Percentiles rank a stretch among this genome's conserved stretches.
phyloP scores from a whole-genome alignment of 2,888 invertebrate species.

The Notocelia uddmanniana region DNA sequence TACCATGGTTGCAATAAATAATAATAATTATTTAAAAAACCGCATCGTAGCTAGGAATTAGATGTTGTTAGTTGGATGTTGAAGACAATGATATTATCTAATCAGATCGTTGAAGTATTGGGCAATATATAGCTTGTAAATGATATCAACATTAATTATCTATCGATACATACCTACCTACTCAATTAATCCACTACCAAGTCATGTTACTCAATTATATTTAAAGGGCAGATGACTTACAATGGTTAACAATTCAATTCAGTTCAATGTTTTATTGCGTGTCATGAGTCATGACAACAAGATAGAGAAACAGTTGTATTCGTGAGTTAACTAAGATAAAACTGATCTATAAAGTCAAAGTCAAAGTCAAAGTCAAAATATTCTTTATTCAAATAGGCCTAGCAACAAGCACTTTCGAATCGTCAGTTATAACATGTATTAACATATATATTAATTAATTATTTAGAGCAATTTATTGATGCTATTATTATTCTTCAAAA shows the following conservation, averaged over 20 bases:
- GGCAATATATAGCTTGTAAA: conserved; percentile 33
- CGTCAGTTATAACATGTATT: too few species aligned
- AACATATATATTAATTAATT: too few species aligned
- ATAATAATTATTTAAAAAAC: too few species aligned
- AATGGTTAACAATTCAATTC: too few species aligned
- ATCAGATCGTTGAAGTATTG: conserved; percentile 26
- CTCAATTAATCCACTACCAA: not conserved
- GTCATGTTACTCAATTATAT: not conserved
- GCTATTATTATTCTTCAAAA: too few species aligned
- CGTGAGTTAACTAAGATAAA: not conserved
- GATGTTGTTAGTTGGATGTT: conserved; percentile 48
- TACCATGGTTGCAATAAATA: too few species aligned
- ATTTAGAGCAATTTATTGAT: too few species aligned
- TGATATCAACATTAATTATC: conserved; percentile 21
- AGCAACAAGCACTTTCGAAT: too few species aligned
- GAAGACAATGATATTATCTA: conserved; percentile 29
- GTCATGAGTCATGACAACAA: too few species aligned
- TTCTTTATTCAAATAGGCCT: too few species aligned
- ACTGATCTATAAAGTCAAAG: conserved; percentile 1
- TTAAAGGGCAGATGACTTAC: not conserved
- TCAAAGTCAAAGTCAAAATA: too few species aligned
- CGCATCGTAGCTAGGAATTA: not conserved
- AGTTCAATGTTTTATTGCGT: too few species aligned
- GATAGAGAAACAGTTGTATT: not conserved
- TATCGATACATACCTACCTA: not conserved